These are phyloP conservation scores for Puntigrus tetrazona DNA, from an alignment of 2,113 vertebrate genomes.

Conservation along the genomic window DNA sequence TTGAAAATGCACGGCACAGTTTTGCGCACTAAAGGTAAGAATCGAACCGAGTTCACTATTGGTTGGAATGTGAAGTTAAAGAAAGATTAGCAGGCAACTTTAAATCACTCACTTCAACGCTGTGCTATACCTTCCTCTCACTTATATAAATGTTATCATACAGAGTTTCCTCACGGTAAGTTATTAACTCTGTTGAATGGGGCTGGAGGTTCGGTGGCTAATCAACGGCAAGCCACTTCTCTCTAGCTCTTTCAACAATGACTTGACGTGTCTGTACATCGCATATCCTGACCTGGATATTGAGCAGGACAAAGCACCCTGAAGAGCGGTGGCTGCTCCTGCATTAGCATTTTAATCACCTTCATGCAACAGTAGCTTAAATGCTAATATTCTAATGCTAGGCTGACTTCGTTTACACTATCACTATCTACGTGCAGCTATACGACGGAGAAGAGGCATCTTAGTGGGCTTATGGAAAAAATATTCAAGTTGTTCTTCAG, in stretches of 20 bases:
- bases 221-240: constrained; percentile 47
- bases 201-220: constrained; percentile 20
- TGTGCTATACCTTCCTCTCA: not conserved
- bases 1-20: constrained; percentile 5
- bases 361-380: constrained; percentile 36
- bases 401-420: not conserved
- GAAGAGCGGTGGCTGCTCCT: constrained; percentile 55
- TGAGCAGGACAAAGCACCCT: constrained; percentile 68
- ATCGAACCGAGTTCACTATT: constrained; percentile 19
- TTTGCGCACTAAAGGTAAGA: constrained; percentile 13
- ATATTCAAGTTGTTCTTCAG: not conserved
- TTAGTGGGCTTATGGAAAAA: not conserved
- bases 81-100: not conserved
- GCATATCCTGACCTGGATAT: constrained; percentile 66
- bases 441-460: not conserved
- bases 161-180: constrained; percentile 47
- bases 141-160: not conserved
- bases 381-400: constrained; percentile 10
- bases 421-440: not conserved
- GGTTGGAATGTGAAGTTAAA: not conserved
- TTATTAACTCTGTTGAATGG: constrained; percentile 7
- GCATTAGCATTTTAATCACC: constrained; percentile 72
- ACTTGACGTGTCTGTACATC: constrained; percentile 51
- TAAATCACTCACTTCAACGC: not conserved
- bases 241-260: constrained; percentile 60